Percentiles rank a stretch among this genome's conserved stretches.
Conservation (phyloP, 2,888 invertebrate genomes). For the Spisula solida region DNA sequence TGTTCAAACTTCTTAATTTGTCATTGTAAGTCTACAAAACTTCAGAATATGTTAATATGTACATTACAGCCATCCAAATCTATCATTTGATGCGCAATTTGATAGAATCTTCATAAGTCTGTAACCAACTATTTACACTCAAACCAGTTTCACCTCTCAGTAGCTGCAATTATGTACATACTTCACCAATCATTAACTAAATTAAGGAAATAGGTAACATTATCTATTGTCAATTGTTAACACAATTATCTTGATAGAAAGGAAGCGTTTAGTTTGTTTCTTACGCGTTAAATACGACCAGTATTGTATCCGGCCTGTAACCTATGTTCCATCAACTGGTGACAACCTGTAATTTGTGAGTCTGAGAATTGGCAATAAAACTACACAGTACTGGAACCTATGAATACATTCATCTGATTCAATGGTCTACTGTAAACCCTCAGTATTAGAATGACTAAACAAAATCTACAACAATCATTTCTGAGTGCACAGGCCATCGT, state of each 20-base stretch:
- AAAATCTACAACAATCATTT: too few relatives aligned
- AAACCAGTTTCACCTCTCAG: too few relatives aligned
- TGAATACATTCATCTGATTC: not conserved
- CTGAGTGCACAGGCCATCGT: too few relatives aligned
- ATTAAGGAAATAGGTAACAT: not conserved
- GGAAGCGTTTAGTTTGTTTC: not conserved
- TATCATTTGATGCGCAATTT: too few relatives aligned
- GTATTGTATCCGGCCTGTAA: not conserved
- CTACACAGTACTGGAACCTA: not conserved
- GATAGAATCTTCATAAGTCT: too few relatives aligned
- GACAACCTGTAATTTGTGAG: slow-evolving; percentile 11
- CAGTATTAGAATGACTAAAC: not conserved
- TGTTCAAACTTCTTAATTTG: too few relatives aligned
- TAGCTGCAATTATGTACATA: too few relatives aligned
- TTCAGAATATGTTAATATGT: too few relatives aligned
- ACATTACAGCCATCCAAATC: too few relatives aligned
- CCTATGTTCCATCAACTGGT: not conserved
- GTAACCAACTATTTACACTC: too few relatives aligned
- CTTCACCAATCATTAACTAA: too few relatives aligned
- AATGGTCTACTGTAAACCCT: not conserved
- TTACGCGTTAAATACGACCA: not conserved
- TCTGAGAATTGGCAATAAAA: not conserved
- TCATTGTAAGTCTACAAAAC: too few relatives aligned
- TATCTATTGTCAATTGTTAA: not conserved
- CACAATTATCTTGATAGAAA: not conserved